Base-by-base conservation (phyloP, 2,113 vertebrate genomes). In the Calidris pugnax region DNA sequence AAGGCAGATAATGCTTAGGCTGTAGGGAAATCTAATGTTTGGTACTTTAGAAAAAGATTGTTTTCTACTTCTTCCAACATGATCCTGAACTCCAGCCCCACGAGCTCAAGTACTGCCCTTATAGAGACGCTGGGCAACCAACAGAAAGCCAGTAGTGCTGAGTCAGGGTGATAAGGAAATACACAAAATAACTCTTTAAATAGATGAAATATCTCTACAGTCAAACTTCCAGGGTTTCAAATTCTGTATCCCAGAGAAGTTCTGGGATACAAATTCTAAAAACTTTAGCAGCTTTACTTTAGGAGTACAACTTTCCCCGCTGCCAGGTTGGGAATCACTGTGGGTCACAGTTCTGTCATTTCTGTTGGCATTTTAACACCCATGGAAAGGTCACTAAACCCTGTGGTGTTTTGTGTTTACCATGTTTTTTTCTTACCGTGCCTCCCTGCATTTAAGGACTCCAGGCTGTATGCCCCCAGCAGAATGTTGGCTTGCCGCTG, bases 401-500 rank as follows among this genome's bases (percentile, higher is more conserved):
- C 21, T 30, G 51, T 15, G 41, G 50, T 7, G 22, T 28, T 64
- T 37, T 27, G 26, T 2, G 28, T 97, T 43, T 39, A 15, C 13
- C 0, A 0, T 3, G 35, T 55, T 39, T 68, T 68, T n/a, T n/a
- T 66, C 95, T 98, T 97, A 99, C 99, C 99, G 0, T 99, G 99
- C 85, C 92, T 98, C 96, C 99, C 99, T 6, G 95, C 97, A 47
- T 98, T 98, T 43, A 99, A 96, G 39, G 97, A 92, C 72, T 99
- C 98, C 13, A 99, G 98, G 93, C 97, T 99, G 98, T 98, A 99
- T 5, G 98, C 97, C 0, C 99, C 99, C 66, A 99, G 97, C 13
- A 99, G 98, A 86, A 99, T 99, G 96, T 99, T 99, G 92, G 99
- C 99, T 96, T 99, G 99, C 59, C 99, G 98, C 97, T 99, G 99